Base-by-base conservation (phyloP, 2,113 vertebrate species). In the Holacanthus passer region DNA sequence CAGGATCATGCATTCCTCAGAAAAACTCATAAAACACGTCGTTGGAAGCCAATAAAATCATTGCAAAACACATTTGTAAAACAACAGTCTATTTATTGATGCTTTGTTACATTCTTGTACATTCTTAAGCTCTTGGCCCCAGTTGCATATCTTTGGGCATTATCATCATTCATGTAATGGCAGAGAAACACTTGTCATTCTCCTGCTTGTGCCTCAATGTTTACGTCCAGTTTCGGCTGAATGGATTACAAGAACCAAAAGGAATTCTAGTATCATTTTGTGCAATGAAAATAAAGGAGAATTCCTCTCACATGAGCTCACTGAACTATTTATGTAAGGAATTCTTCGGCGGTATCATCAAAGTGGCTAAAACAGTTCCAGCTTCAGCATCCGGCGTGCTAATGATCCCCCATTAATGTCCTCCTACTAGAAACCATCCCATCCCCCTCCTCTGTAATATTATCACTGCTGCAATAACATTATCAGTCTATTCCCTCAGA, bases 41-140 rank as follows among this genome's bases (percentile, higher is more conserved):
- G 7, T 5, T 73, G 64, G 1, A 60, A 60, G 45, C 63, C 70
- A 81, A 79, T 39, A 66, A 66, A 52, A 62, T 48, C n/a, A 35
- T 72, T 81, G 58, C 78, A 79, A 76, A 86, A 90, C 83, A 78
- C 68, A 78, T 83, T 80, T 67, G 27, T 59, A 47, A n/a, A 73
- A 64, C 31, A 64, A 58, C 66, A 77, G 41, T 12, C 6, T 31
- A 17, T 45, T 60, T 45, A 73, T 45, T 68, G 29, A 48, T 50
- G 55, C 52, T 81, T 56, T 78, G 41, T 47, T 73, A 32, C 45
- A 71, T 81, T 83, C 47, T 65, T 87, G 29, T 19, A n/a, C 65
- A 29, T 55, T 37, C 37, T 65, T 48, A 27, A 88, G 67, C 59
- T 67, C 70, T 73, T 85, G 64, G 68, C 32, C 24, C 13, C 32